These are phyloP conservation scores for Apostichopus japonicus DNA, from an alignment of 35 echinoderm and acorn worm species.

Conservation along the genomic window DNA sequence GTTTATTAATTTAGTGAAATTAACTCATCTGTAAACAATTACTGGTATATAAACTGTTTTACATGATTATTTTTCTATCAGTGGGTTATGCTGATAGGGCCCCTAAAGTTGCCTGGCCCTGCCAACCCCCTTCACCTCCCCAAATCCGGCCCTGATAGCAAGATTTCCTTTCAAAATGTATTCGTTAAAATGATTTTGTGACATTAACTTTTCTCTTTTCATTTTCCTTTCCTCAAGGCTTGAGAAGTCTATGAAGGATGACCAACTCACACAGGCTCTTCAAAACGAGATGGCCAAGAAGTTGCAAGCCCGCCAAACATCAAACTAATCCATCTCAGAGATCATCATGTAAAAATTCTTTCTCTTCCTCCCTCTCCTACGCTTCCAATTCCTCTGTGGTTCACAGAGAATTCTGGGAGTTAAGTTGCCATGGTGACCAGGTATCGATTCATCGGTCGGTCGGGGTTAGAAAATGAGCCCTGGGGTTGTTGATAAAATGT, in stretches of 20 bases:
- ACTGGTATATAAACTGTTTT: too few species aligned
- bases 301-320: constrained; percentile 11
- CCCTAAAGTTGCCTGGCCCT: too few species aligned
- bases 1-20: too few species aligned
- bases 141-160: too few species aligned
- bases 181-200: too few species aligned
- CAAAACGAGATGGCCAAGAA: not conserved
- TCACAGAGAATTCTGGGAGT: constrained; percentile 20
- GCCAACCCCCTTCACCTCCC: too few species aligned
- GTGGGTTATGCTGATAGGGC: too few species aligned
- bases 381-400: constrained; percentile 14
- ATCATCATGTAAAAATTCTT: not conserved
- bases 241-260: constrained; percentile 23
- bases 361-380: constrained; percentile 3
- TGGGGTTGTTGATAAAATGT: not conserved
- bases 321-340: constrained; percentile 5
- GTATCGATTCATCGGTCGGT: not conserved
- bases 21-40: too few species aligned
- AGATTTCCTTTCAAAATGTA: too few species aligned
- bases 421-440: not conserved
- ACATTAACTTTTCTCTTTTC: too few species aligned
- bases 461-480: not conserved
- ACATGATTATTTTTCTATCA: too few species aligned
- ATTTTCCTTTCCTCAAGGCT: not conserved
- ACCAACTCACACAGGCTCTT: not conserved